Conservation (phyloP, 2,113 vertebrate genomes). For the Gopherus flavomarginatus region DNA sequence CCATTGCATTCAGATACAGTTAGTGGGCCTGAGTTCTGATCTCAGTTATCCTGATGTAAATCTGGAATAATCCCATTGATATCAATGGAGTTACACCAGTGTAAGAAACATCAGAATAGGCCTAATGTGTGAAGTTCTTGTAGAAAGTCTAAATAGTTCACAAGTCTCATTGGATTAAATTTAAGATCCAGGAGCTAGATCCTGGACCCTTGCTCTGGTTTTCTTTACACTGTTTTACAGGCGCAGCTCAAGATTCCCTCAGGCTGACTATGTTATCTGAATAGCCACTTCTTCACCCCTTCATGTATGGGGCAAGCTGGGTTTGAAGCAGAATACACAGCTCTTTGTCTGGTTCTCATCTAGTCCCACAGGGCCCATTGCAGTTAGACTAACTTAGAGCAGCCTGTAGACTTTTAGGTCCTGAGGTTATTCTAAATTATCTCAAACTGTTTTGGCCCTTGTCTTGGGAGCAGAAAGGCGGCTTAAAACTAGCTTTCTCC, state of each 20-base stretch:
- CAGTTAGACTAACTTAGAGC: background rate
- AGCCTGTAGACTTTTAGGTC: background rate
- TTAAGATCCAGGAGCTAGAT: background rate
- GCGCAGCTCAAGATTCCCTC: background rate
- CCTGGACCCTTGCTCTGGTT: background rate
- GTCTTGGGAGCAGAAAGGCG: background rate
- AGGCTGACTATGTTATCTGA: accelerated
- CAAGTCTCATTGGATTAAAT: background rate
- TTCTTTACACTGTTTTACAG: background rate
- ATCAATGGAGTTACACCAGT: background rate
- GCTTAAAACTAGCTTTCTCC: background rate
- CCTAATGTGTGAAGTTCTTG: background rate
- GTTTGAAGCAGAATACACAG: background rate
- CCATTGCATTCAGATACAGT: accelerated
- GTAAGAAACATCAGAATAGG: background rate
- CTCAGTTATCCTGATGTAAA: background rate
- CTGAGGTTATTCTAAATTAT: background rate
- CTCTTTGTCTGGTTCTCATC: background rate
- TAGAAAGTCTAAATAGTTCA: background rate
- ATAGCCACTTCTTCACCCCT: background rate
- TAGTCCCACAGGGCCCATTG: background rate
- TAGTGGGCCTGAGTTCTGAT: background rate
- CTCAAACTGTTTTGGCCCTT: background rate
- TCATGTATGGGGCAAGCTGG: background rate
- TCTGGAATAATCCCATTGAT: background rate